Base-by-base conservation (phyloP, 2,797 vertebrate genomes). In the Crypturellus tataupa region DNA sequence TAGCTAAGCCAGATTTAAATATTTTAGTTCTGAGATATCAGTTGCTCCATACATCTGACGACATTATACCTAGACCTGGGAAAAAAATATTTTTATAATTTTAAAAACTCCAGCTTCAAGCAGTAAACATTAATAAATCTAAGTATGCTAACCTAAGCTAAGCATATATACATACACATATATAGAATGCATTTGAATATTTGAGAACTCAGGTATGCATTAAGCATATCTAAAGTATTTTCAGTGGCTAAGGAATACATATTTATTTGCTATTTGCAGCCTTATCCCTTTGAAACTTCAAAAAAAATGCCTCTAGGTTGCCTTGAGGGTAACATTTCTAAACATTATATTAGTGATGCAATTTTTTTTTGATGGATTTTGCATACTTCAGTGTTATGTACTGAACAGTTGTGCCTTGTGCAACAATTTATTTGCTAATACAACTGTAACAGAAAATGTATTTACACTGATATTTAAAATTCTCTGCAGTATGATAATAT, bases 21-120 rank as follows among this genome's bases (percentile, higher is more conserved):
- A 76, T 67, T 91, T 88, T 64, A 90, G 12, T n/a, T 67, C 12
- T 53, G 75, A 91, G 67, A 86, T 91, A 93, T 90, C 35, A 53
- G 11, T 91, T 79, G 42, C 27, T 55, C 27, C 14, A 11, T 12
- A 69, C 27, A 86, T 90, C 88, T 86, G n/a, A 79, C 90, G 60
- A 73, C 23, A 80, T 58, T n/a, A 80, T 40, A 59, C 21, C n/a
- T 85, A 27, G 59, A 19, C 44, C 80, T 49, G 24, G 47, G 80
- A n/a, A 87, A 79, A 7, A 92, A 75, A 72, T 59, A 42, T 42
- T 42, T 42, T 44, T 44, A 44, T 53, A 55, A 72, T 94, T 94
- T 89, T 80, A 78, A 67, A 76, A n/a, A 3, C 17, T n/a, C 84
- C 7, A 55, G 7, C 9, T 85, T 70, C 39, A 91, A 63, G 14